phyloP scores from a whole-genome alignment of 2,113 vertebrate genomes.

The Coregonus clupeaformis region DNA sequence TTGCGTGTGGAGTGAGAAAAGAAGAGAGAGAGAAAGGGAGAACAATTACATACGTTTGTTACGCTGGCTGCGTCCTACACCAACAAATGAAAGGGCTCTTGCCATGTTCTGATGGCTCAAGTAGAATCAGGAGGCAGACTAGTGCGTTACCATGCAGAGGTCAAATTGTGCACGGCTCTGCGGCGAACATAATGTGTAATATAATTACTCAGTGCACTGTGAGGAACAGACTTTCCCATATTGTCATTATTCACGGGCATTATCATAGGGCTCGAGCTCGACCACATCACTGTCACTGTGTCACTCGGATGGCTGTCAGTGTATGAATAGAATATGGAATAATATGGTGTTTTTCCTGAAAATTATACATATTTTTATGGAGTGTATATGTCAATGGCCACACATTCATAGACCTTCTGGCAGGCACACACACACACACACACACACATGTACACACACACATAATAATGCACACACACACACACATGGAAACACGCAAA shows the following conservation, averaged over 20 bases:
- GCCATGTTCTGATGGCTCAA: background rate
- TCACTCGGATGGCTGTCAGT: background rate
- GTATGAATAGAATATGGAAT: background rate
- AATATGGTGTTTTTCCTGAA: background rate
- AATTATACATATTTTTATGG: too few species aligned
- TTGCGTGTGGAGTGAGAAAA: background rate
- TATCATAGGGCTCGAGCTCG: slow-evolving; percentile 3
- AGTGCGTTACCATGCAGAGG: background rate
- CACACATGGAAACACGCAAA: too few species aligned
- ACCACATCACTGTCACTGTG: background rate
- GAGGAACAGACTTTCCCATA: slow-evolving; percentile 14
- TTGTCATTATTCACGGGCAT: slow-evolving; percentile 8
- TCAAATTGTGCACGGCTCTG: background rate
- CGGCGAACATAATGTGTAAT: background rate
- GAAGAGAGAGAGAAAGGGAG: background rate
- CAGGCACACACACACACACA: background rate
- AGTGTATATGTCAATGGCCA: background rate
- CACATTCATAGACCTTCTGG: background rate
- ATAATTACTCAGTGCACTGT: background rate
- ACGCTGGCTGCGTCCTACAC: background rate
- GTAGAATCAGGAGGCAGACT: background rate
- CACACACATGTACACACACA: background rate
- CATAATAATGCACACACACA: too few species aligned
- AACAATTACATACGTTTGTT: slow-evolving; percentile 14
- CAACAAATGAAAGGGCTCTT: slow-evolving; percentile 4